Percentiles rank a stretch among this genome's conserved stretches.
Evolutionary conservation across 2,113 vertebrate species (phyloP).

Genomic region (Bubo bubo): DNA sequence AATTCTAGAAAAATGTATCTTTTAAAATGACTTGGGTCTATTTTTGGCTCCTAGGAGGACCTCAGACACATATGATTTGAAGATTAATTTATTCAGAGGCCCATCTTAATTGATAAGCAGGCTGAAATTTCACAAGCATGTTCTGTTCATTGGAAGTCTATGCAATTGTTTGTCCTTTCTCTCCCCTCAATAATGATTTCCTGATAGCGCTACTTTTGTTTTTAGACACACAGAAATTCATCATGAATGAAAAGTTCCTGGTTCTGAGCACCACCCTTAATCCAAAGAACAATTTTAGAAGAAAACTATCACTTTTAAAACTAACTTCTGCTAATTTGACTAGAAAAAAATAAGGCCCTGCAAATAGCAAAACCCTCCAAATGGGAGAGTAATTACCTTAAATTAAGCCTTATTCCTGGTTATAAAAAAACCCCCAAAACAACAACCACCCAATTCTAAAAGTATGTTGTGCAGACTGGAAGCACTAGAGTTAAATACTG

Average conservation of each 20-base stretch:
- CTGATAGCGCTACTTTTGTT: background rate
- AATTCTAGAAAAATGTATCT: background rate
- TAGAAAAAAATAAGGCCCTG: conserved; percentile 56
- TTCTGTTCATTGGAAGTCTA: background rate
- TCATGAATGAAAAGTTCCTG: background rate
- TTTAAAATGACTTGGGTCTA: background rate
- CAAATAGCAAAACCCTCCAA: conserved; percentile 70
- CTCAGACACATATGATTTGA: background rate
- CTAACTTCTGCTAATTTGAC: conserved; percentile 61
- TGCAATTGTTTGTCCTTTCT: background rate
- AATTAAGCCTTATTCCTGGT: conserved; percentile 79
- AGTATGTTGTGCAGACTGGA: conserved; percentile 35
- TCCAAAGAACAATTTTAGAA: conserved; percentile 65
- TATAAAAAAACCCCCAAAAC: conserved; percentile 23
- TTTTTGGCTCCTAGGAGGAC: background rate
- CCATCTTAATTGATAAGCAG: background rate
- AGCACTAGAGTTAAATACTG: conserved; percentile 42
- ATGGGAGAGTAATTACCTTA: conserved; percentile 74
- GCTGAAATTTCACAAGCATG: background rate
- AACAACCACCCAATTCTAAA: conserved; percentile 30
- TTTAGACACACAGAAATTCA: background rate
- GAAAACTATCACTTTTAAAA: conserved; percentile 57
- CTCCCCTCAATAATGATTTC: background rate
- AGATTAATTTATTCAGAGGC: background rate
- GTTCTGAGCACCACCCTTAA: background rate